Evolutionary conservation across 2,113 vertebrate species (phyloP), one percentile per base, ranked within the genome.

Genomic region (Sylvilagus bachmani): DNA sequence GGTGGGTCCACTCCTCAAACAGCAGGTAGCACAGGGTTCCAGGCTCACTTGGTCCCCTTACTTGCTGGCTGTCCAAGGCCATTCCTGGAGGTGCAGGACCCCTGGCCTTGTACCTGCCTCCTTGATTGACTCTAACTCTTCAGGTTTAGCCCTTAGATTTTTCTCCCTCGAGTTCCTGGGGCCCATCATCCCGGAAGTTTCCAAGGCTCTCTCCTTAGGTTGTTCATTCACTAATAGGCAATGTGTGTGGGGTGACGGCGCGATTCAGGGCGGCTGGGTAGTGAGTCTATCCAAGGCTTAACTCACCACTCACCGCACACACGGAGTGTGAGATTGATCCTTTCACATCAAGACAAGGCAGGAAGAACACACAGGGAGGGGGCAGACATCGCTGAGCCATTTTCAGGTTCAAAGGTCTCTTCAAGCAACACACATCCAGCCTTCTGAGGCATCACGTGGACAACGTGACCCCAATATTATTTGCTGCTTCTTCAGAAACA

Each of bases 401-500:
- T 96, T 86, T 85, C 77, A 93, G 83, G 89, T 84, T 93, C 87
- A 88, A 77, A 88, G 70, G 58, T 64, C 95, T 61, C 44, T 71
- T 85, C 64, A 61, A 79, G 36, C 69, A 84, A 90, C 13, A 53
- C 2, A 90, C 44, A 86, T 89, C 58, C 71, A 73, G 36, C 36
- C 83, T 29, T 86, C 55, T 27, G 38, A 69, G 66, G 79, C 38
- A 89, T n/a, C 74, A 73, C 82, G 61, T 36, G 64, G 86, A 81
- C 75, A 90, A 29, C 88, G 95, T 94, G 69, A 80, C 33, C 94
- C 66, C 62, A 24, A 19, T 62, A 94, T 89, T 97, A 95, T 86
- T 97, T 92, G 96, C 86, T 93, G 77, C 96, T 97, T 95, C 82
- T 97, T 51, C 73, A 97, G 92, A 97, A 98, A 97, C 84, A 73